Evolutionary conservation across 2,888 invertebrate species (phyloP).

Genomic region (Hipparchia sbordonii): DNA sequence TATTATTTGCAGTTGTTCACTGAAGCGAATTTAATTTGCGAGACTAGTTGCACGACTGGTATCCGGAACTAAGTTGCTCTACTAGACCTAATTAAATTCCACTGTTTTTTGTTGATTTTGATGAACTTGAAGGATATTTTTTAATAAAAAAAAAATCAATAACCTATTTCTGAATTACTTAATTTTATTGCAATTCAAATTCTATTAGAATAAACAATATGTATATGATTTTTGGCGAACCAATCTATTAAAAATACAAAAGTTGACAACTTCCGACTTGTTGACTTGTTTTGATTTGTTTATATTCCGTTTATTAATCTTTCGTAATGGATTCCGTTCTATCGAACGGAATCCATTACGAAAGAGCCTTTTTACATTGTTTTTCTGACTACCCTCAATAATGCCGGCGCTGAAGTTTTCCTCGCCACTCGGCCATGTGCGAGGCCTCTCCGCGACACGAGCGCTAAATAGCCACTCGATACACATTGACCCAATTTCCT

Average conservation of each 20-base stretch:
- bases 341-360: neutral
- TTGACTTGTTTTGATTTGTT: neutral
- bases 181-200: too few species aligned
- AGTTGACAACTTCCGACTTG: too few species aligned
- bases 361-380: slow-evolving; percentile 12
- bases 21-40: neutral
- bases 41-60: neutral
- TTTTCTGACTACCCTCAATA: slow-evolving; percentile 23
- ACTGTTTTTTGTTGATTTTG: too few species aligned
- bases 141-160: too few species aligned
- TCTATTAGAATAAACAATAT: too few species aligned
- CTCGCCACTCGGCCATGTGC: slow-evolving; percentile 22
- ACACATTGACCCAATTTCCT: slow-evolving; percentile 37
- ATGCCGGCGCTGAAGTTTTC: slow-evolving; percentile 13
- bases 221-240: too few species aligned
- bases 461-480: slow-evolving; percentile 33
- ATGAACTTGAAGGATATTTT: too few species aligned
- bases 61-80: neutral
- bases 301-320: neutral
- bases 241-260: too few species aligned
- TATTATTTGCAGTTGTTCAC: neutral
- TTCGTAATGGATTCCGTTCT: too few species aligned
- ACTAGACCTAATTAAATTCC: neutral
- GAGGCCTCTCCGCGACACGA: slow-evolving; percentile 28
- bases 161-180: too few species aligned